Conservation (phyloP, 2,888 invertebrate species). For the Lithodes maja region DNA sequence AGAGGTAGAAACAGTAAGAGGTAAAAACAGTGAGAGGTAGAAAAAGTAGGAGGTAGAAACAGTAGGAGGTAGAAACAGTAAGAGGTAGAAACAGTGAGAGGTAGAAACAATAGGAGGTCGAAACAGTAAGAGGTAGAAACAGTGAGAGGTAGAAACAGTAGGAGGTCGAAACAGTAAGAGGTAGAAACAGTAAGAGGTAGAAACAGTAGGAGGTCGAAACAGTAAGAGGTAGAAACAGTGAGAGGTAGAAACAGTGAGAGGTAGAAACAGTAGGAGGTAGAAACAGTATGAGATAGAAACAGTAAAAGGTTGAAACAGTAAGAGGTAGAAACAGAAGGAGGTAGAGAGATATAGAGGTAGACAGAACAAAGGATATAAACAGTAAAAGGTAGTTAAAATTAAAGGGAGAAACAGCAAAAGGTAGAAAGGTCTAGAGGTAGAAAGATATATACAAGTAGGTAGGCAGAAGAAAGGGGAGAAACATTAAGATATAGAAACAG, state of each 20-base stretch:
- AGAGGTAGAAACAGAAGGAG: too few relatives aligned
- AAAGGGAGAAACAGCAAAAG: background rate
- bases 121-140: background rate
- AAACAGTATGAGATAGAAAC: too few relatives aligned
- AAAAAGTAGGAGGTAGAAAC: background rate
- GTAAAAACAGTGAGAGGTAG: background rate
- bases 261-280: too few relatives aligned
- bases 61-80: background rate
- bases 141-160: background rate
- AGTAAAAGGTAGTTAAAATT: too few relatives aligned
- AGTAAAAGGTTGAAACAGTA: too few relatives aligned
- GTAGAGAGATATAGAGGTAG: too few relatives aligned
- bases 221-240: too few relatives aligned
- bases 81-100: background rate
- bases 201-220: too few relatives aligned
- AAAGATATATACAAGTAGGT: background rate
- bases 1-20: background rate
- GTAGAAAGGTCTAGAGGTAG: background rate
- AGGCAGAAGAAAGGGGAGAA: background rate
- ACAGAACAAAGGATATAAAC: too few relatives aligned
- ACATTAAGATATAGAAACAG: too few relatives aligned
- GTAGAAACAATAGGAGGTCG: background rate
- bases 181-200: too few relatives aligned
- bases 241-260: too few relatives aligned
- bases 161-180: background rate